Conservation (phyloP, 2,113 vertebrate genomes). For the Cyprinus carpio region DNA sequence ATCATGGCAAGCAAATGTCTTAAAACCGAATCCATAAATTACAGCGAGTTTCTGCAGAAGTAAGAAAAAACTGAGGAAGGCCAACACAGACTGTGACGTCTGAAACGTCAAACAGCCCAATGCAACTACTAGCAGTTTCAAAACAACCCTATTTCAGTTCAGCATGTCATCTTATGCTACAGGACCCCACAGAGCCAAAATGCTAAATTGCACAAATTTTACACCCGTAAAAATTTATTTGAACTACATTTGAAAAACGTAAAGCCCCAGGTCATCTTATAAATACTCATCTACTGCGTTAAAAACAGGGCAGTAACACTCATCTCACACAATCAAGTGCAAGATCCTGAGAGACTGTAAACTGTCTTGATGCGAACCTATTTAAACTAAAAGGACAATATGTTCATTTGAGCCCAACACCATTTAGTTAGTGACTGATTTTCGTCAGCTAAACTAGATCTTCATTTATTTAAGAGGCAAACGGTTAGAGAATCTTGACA, state of each 20-base stretch:
- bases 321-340: background rate
- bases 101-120: background rate
- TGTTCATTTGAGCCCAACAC: background rate
- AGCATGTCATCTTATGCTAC: slow-evolving; percentile 9
- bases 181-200: slow-evolving; percentile 11
- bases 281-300: slow-evolving; percentile 1
- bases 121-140: background rate
- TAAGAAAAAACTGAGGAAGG: background rate
- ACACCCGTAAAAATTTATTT: slow-evolving; percentile 23
- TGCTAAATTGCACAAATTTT: background rate
- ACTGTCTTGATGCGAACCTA: background rate
- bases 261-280: background rate
- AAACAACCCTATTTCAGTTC: background rate
- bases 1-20: background rate
- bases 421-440: background rate
- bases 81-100: background rate
- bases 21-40: background rate
- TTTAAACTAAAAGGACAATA: slow-evolving; percentile 1
- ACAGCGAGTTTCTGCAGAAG: background rate
- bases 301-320: background rate
- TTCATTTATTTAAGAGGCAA: background rate
- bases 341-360: slow-evolving; percentile 11
- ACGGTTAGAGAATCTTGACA: background rate
- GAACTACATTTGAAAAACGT: slow-evolving; percentile 4
- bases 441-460: background rate